Base-by-base conservation (phyloP, 2,113 vertebrate genomes). In the Macroglossus sobrinus region DNA sequence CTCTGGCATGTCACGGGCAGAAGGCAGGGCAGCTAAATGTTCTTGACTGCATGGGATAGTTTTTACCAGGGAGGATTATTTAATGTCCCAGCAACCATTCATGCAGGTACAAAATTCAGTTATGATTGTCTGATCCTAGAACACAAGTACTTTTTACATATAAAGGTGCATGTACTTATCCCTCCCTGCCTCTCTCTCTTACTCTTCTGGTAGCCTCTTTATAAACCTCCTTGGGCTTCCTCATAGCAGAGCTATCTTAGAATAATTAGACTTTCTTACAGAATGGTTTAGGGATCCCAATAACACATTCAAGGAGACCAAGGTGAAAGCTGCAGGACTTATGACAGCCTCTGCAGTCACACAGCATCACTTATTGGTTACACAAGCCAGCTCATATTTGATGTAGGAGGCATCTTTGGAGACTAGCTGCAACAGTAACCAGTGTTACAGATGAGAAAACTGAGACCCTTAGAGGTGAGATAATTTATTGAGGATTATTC, bases 121-220 rank as follows among this genome's bases (percentile, higher is more conserved):
- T 40, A 45, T 0, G n/a, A 30, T 50, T 59, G n/a, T 55, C 76
- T 53, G 57, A 91, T 4, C 63, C 84, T 79, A 53, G 14, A 91
- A 18, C 15, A 61, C 35, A 71, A 9, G 50, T 90, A 30, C 80
- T 76, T 87, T 88, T 74, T 66, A 59, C 12, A 16, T 72, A 11
- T 50, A 28, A 30, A 14, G 59, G 59, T 63, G 26, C 7, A 10
- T 81, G 5, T 43, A 12, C 38, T 45, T 26, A 12, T 47, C 12
- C 5, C 11, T 40, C 21, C 45, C 7, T 40, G 9, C 33, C 3
- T 30, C 10, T 30, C 24, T 47, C 2, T 21, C 13, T 3, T 0
- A 21, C 30, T 33, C 9, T 7, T 18, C 64, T n/a, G 50, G 35
- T 16, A 64, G 74, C 55, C 30, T 64, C 28, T 22, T 26, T 3